phyloP scores from a whole-genome alignment of 2,888 invertebrate genomes.

The Cistogaster globosa region DNA sequence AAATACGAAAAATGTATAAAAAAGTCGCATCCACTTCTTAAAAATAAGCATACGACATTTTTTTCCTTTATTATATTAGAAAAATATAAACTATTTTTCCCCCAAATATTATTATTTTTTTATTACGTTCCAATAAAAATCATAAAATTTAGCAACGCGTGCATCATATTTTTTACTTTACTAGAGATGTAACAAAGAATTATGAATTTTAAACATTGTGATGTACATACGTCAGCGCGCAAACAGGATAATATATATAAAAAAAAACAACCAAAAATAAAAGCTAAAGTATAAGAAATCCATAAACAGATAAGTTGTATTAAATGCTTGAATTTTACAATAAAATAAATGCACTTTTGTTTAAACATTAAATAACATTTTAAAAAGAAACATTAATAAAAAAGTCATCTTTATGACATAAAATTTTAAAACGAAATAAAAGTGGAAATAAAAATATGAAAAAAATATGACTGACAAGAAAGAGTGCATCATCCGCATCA shows the following conservation, averaged over 20 bases:
- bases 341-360: background rate
- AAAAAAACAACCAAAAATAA: background rate
- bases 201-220: constrained; percentile 18
- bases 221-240: constrained; percentile 1
- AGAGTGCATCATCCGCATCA: constrained; percentile 8
- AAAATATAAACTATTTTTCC: background rate
- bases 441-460: constrained; percentile 13
- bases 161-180: constrained; percentile 68
- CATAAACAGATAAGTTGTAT: background rate
- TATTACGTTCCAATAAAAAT: constrained; percentile 70
- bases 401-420: background rate
- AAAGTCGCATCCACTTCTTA: background rate
- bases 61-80: background rate
- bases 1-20: background rate
- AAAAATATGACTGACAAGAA: constrained; percentile 38
- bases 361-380: background rate
- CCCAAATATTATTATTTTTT: background rate
- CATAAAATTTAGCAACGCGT: constrained; percentile 79
- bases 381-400: background rate
- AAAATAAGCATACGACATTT: background rate
- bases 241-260: constrained; percentile 5
- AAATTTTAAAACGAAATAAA: background rate
- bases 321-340: background rate
- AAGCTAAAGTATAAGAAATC: background rate
- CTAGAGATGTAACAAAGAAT: constrained; percentile 31